These are phyloP conservation scores for Phoxinus phoxinus DNA, from an alignment of 2,113 vertebrate species.

Conservation along the genomic window DNA sequence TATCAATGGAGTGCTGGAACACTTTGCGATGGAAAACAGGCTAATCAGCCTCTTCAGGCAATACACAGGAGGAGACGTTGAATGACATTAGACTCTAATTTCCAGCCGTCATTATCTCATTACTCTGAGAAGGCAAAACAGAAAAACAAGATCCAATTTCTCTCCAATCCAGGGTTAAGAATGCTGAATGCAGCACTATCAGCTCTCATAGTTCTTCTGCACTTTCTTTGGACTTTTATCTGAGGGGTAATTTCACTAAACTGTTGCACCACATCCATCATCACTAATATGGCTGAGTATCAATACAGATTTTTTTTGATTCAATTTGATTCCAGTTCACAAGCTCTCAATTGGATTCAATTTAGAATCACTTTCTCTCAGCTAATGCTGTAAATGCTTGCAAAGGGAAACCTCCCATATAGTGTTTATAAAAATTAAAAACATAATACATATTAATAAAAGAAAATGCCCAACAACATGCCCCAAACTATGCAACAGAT, in stretches of 20 bases:
- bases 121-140: slow-evolving; percentile 59
- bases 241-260: neutral
- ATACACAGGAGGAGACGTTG: slow-evolving; percentile 58
- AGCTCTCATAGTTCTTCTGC: neutral
- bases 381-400: neutral
- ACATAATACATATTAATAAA: neutral
- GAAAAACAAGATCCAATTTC: slow-evolving; percentile 60
- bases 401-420: neutral
- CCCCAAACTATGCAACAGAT: neutral
- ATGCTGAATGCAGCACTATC: slow-evolving; percentile 36
- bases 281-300: neutral
- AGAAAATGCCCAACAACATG: neutral
- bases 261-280: neutral
- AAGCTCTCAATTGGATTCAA: neutral
- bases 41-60: slow-evolving; percentile 63
- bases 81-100: slow-evolving; percentile 62
- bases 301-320: neutral
- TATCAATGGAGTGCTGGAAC: slow-evolving; percentile 54
- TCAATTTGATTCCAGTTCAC: neutral
- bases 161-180: slow-evolving; percentile 38
- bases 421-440: neutral
- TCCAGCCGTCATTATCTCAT: slow-evolving; percentile 62
- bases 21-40: slow-evolving; percentile 56
- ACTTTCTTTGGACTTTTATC: neutral
- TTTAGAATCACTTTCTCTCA: neutral